Percentiles rank a stretch among this genome's conserved stretches.
Evolutionary conservation across 1,140 invertebrate genomes (phyloP).

Genomic region (Drosophila nannoptera): DNA sequence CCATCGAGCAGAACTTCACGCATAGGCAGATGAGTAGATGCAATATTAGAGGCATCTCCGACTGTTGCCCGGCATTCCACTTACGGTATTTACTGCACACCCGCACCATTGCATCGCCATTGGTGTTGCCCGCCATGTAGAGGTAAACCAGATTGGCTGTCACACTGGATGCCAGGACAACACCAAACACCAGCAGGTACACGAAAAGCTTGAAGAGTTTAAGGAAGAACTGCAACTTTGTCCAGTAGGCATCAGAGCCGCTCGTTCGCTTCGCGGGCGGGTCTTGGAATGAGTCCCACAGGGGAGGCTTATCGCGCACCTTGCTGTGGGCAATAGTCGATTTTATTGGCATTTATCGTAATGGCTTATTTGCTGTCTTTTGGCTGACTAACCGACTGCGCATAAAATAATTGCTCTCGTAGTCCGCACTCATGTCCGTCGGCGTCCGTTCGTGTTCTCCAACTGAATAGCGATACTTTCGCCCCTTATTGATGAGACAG

Average conservation of each 20-base stretch:
- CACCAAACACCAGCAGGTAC: slow-evolving; percentile 89
- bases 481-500: slow-evolving; percentile 10
- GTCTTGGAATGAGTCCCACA: slow-evolving; percentile 81
- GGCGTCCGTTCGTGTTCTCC: slow-evolving; percentile 20
- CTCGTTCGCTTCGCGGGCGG: slow-evolving; percentile 91
- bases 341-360: background rate
- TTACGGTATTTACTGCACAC: slow-evolving; percentile 85
- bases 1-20: slow-evolving; percentile 45
- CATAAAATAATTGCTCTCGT: slow-evolving; percentile 47
- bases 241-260: slow-evolving; percentile 91
- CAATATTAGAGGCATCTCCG: slow-evolving; percentile 1
- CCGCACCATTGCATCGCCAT: slow-evolving; percentile 83
- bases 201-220: slow-evolving; percentile 90
- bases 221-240: slow-evolving; percentile 89
- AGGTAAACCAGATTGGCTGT: slow-evolving; percentile 90
- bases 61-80: slow-evolving; percentile 26
- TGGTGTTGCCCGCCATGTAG: slow-evolving; percentile 94
- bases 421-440: slow-evolving; percentile 62
- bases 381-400: slow-evolving; percentile 50
- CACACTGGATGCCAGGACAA: slow-evolving; percentile 88
- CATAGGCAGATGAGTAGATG: background rate
- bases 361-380: slow-evolving; percentile 1
- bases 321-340: slow-evolving; percentile 37
- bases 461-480: slow-evolving; percentile 47
- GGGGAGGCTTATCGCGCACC: slow-evolving; percentile 44